Evolutionary conservation across 2,797 vertebrate genomes (phyloP).

Genomic region (Etheostoma perlongum): DNA sequence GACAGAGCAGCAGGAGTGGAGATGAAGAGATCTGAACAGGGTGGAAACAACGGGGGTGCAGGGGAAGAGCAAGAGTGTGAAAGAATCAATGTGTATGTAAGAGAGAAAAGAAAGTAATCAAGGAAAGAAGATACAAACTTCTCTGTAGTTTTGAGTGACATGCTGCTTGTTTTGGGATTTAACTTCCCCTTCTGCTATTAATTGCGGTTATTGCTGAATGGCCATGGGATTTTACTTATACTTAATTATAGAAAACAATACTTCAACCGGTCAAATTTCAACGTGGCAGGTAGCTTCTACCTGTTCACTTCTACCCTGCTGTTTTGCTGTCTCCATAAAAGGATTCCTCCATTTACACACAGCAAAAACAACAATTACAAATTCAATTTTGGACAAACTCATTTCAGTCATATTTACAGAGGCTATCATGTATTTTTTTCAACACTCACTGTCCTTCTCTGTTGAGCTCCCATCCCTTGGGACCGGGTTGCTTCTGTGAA

Average conservation of each 20-base stretch:
- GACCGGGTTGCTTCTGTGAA: not conserved
- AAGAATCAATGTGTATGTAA: conserved; percentile 58
- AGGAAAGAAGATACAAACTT: conserved; percentile 38
- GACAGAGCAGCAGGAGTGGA: conserved; percentile 57
- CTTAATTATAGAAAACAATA: not conserved
- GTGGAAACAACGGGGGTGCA: conserved; percentile 39
- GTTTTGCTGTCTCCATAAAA: not conserved
- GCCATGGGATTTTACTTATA: not conserved
- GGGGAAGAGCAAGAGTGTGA: conserved; percentile 19
- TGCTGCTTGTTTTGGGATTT: conserved; percentile 16
- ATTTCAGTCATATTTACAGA: not conserved
- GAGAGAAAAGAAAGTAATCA: conserved; percentile 30
- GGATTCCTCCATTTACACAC: not conserved
- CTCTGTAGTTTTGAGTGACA: conserved; percentile 6
- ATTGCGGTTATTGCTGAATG: not conserved
- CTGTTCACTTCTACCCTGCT: not conserved
- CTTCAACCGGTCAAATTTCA: not conserved
- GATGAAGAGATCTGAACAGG: conserved; percentile 57
- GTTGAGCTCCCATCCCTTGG: not conserved
- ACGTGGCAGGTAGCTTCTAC: not conserved
- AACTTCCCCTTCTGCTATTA: not conserved
- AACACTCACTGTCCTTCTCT: not conserved
- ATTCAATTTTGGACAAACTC: not conserved
- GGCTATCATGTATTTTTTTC: not conserved
- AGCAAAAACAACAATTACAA: not conserved